Base-by-base conservation (phyloP, 1,140 invertebrate species). In the Neodiprion lecontei region DNA sequence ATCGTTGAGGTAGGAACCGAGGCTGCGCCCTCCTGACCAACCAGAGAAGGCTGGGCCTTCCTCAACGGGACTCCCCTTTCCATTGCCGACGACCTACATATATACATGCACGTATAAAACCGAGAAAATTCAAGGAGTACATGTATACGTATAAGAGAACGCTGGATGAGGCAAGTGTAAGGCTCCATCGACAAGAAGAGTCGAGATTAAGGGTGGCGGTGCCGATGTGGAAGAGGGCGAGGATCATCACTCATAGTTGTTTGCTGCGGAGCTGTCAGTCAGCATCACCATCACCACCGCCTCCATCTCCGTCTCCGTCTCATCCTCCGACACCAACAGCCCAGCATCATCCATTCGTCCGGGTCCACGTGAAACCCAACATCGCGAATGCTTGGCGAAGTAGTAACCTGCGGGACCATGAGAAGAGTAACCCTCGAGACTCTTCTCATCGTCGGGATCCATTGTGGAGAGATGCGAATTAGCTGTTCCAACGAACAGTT, bases 221-320 rank as follows among this genome's bases (percentile, higher is more conserved):
- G 53, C 28, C 28, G 11, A 17, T 14, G 53, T 14, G 53, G n/a
- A 17, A 17, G 9, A 12, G 11, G 11, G 53, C 53, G 53, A 40
- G 28, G 28, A 61, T 61, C 53, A 61, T 61, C 53, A 61, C 11
- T 61, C 53, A 61, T 61, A 61, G 53, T 61, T 61, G 53, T 61
- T 61, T 61, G 53, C 53, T 61, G 9, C 53, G 53, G 11, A 17
- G 53, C 53, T 61, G 53, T 61, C 53, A 61, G 53, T 61, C 53
- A 61, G 5, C 53, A 17, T 4, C 53, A 17, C 53, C 28, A 40
- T 40, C 28, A 40, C 28, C 28, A 40, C 28, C 28, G 5, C 5
- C 28, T 40, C 28, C 28, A 40, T 61, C n/a, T 61, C 53, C 53
- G 8, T 61, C n/a, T 17, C 53, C n/a, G 0, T 61, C n/a, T 61